Evolutionary conservation across 2,797 vertebrate genomes (phyloP), one percentile per base, ranked within the genome.

Genomic region (Brachymystax lenok): DNA sequence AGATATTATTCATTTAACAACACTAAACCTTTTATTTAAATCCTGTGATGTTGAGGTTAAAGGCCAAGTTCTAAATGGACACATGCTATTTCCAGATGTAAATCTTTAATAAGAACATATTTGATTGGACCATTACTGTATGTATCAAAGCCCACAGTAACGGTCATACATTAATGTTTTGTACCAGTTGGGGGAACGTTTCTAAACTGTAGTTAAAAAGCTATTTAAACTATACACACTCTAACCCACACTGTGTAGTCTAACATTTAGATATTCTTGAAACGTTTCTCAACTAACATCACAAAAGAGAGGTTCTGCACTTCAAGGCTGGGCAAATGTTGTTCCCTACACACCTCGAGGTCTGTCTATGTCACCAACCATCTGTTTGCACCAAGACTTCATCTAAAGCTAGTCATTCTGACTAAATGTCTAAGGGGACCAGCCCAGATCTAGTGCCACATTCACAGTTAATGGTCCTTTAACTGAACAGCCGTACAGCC

Each of bases 181-280:
- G 40, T 40, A 40, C 40, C 8, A 10, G 40, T 40, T 40, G 40
- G 40, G 66, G 83, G 71, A 73, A 82, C 84, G 91, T 88, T 90
- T 88, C 87, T 85, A 90, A n/a, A 67, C 83, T 85, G 59, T 75
- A 76, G 75, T 27, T 74, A 75, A 86, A 82, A 78, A 76, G 71
- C 61, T 75, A 16, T 56, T 74, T 35, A 50, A 46, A 50, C 46
- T 70, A 52, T 50, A 59, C 1, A 27, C 19, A 69, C 33, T 13
- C 33, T 69, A 40, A 14, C 0, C 5, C 33, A 28, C 68, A 16
- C 7, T 7, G 33, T 21, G 6, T 30, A 40, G 40, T 21, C 69
- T 51, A 14, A 70, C 21, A 19, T 13, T 14, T 2, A 30, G 2
- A 14, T 33, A 2, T 40, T 14, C 10, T 21, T 70, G 40, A 40